phyloP scores from a whole-genome alignment of 2,888 invertebrate genomes.

The Zelleria hepariella region DNA sequence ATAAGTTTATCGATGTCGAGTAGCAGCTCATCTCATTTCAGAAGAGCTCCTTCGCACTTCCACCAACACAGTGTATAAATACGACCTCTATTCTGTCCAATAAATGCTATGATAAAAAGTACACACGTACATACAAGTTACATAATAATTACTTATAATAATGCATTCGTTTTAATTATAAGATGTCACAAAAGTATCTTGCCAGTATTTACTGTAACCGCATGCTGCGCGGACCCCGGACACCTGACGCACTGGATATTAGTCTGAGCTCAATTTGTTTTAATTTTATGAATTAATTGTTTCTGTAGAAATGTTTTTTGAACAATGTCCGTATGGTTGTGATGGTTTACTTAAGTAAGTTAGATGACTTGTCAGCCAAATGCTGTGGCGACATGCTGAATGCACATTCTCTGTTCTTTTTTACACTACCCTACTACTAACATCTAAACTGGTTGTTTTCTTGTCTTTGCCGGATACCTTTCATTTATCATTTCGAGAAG shows the following conservation, averaged over 20 bases:
- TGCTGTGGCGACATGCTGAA: background rate
- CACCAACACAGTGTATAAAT: slow-evolving; percentile 36
- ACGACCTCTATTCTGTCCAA: slow-evolving; percentile 63
- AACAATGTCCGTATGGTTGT: slow-evolving; percentile 69
- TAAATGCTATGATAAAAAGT: slow-evolving; percentile 46
- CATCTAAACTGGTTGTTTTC: background rate
- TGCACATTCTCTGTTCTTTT: background rate
- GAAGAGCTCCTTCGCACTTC: slow-evolving; percentile 18
- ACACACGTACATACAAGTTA: slow-evolving; percentile 59
- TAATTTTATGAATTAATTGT: slow-evolving; percentile 41
- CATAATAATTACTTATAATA: slow-evolving; percentile 41
- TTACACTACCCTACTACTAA: background rate
- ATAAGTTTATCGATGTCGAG: slow-evolving; percentile 59
- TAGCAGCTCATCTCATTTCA: slow-evolving; percentile 28
- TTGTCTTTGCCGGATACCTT: background rate
- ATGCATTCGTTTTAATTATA: slow-evolving; percentile 46
- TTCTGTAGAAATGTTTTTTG: slow-evolving; percentile 53
- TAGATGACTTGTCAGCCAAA: slow-evolving; percentile 22
- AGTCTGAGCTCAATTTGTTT: slow-evolving; percentile 44
- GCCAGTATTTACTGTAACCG: slow-evolving; percentile 60
- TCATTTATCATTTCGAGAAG: background rate
- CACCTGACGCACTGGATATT: slow-evolving; percentile 41
- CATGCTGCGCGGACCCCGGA: slow-evolving; percentile 55
- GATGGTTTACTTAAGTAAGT: slow-evolving; percentile 72
- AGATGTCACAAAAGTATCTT: slow-evolving; percentile 61